Percentiles rank a stretch among this genome's conserved stretches.
phyloP scores from a whole-genome alignment of 2,113 vertebrate species.

The Poeciliopsis prolifica region DNA sequence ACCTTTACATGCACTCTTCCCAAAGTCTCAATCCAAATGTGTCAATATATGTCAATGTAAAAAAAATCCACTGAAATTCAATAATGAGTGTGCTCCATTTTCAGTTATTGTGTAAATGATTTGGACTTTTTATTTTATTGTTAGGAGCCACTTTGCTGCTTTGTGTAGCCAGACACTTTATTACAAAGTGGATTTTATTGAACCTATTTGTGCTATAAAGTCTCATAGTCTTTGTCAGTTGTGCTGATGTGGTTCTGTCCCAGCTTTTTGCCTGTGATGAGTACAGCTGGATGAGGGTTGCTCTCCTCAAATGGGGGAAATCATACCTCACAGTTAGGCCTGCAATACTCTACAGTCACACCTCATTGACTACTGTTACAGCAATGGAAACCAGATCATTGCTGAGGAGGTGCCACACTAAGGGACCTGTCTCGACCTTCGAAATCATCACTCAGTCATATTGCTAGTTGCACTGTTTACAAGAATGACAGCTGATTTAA shows the following conservation, averaged over 20 bases:
- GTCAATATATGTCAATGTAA: not conserved
- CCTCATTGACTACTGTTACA: constrained; percentile 71
- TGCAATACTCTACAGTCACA: constrained; percentile 69
- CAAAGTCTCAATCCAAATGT: not conserved
- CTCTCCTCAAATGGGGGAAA: constrained; percentile 53
- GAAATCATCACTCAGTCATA: constrained; percentile 39
- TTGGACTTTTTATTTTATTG: constrained; percentile 14
- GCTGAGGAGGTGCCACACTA: constrained; percentile 29
- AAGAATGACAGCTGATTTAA: constrained; percentile 21
- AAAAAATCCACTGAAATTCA: not conserved
- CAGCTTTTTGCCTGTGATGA: constrained; percentile 64
- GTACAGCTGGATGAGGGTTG: constrained; percentile 70
- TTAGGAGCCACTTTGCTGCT: constrained; percentile 14
- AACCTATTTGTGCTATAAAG: constrained; percentile 64
- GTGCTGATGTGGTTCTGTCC: constrained; percentile 75
- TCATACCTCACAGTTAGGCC: constrained; percentile 72
- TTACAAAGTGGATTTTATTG: constrained; percentile 54
- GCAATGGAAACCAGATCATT: constrained; percentile 71
- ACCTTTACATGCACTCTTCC: not conserved
- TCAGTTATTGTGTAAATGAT: not conserved
- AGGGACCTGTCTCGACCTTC: constrained; percentile 47
- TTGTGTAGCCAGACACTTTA: constrained; percentile 30
- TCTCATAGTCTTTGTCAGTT: constrained; percentile 71
- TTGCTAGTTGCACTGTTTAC: constrained; percentile 19
- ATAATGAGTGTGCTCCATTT: not conserved